Percentiles rank a stretch among this genome's conserved stretches.
phyloP scores from a whole-genome alignment of 2,888 invertebrate genomes.

The Drosophila fungiperda region DNA sequence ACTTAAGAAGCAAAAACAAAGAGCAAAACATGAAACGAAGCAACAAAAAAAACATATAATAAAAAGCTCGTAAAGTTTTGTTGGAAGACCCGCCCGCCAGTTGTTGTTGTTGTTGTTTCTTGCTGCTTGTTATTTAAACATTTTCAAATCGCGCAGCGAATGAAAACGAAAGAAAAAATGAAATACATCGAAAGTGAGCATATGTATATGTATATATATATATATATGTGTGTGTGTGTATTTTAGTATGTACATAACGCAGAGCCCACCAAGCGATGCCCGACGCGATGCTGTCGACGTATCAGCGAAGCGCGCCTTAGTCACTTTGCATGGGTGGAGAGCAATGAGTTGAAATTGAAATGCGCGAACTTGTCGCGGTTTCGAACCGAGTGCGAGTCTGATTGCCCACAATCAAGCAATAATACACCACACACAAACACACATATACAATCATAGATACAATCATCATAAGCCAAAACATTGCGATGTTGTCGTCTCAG shows the following conservation, averaged over 20 bases:
- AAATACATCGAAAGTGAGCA: slow-evolving; percentile 80
- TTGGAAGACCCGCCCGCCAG: slow-evolving; percentile 75
- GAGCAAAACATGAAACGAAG: slow-evolving; percentile 47
- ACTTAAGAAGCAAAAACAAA: slow-evolving; percentile 30
- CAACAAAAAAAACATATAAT: slow-evolving; percentile 49
- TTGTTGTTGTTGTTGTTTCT: slow-evolving; percentile 43
- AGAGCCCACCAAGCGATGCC: slow-evolving; percentile 46
- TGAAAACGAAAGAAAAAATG: slow-evolving; percentile 81
- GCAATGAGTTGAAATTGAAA: slow-evolving; percentile 23
- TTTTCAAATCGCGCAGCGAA: slow-evolving; percentile 80
- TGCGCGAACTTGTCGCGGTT: slow-evolving; percentile 24
- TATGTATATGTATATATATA: slow-evolving; percentile 41
- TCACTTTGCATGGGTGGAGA: slow-evolving; percentile 54
- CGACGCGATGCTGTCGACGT: slow-evolving; percentile 64
- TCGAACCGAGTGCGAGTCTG: slow-evolving; percentile 34
- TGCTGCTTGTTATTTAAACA: slow-evolving; percentile 74
- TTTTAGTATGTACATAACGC: slow-evolving; percentile 20
- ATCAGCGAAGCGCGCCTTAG: slow-evolving; percentile 68
- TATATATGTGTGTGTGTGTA: neutral
- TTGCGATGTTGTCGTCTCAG: slow-evolving; percentile 40
- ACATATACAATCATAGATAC: neutral
- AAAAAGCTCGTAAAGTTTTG: slow-evolving; percentile 64
- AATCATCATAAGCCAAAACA: slow-evolving; percentile 35
- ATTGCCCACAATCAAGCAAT: slow-evolving; percentile 33
- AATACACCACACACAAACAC: neutral